Conservation (phyloP, 2,113 vertebrate species). For the Panthera tigris region DNA sequence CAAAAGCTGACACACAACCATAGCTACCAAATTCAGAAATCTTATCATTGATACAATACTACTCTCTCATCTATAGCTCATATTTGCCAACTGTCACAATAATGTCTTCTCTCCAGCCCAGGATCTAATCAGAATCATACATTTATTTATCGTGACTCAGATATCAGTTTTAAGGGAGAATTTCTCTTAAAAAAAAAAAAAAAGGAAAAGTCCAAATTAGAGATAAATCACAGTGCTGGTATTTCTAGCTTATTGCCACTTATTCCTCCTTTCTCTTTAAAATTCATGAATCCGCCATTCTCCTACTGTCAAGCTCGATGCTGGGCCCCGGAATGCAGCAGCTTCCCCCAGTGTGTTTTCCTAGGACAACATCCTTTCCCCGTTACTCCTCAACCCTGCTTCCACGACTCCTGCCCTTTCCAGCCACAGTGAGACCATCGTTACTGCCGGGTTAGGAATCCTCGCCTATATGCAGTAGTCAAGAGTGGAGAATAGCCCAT, state of each 20-base stretch:
- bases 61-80: neutral
- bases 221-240: neutral
- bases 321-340: neutral
- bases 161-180: neutral
- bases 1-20: neutral
- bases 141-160: neutral
- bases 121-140: neutral
- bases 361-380: neutral
- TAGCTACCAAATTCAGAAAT: neutral
- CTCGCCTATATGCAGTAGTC: neutral
- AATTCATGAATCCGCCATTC: neutral
- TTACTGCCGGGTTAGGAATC: neutral
- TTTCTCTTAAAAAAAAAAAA: neutral
- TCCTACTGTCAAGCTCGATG: neutral
- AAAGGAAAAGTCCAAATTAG: neutral
- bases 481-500: neutral
- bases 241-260: neutral
- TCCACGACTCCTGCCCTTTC: neutral
- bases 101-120: neutral
- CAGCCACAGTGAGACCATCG: rapidly evolving
- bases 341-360: neutral
- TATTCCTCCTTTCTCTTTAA: neutral
- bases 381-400: neutral
- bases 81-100: neutral
- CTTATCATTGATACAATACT: neutral